Evolutionary conservation across 2,888 invertebrate species (phyloP), one percentile per base, ranked within the genome.

Genomic region (Sinohyriopsis cumingii): DNA sequence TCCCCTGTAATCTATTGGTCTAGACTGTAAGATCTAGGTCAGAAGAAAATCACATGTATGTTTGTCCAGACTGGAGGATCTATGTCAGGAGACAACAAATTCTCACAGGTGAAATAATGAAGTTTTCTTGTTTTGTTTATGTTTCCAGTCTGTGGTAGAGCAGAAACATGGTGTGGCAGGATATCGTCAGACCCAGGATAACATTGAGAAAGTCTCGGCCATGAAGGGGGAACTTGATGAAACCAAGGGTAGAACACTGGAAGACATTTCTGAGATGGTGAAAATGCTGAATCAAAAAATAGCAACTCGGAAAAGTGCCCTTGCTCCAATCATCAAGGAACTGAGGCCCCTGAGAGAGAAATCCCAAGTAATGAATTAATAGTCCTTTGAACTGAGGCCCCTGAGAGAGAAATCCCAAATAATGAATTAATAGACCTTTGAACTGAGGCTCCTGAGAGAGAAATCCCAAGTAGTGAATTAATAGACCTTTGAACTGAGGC

Each of bases 301-400:
- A 69, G 92, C 93, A 5, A 92, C 93, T 66, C 93, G 93, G 88
- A 93, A 94, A 73, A 92, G 93, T 56, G 92, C 93, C 81, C 86
- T 93, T 61, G 91, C 92, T 1, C 93, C 93, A 3, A 87, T 92
- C 55, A 91, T 92, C 53, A 91, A 92, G 84, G 92, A 92, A 77
- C 91, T 95, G 66, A 93, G 94, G 83, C 93, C 93, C 3, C 89
- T 94, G 67, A 92, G 94, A 78, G 93, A 94, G 77, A 92, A 93
- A 82, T 92, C 92, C 64, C 89, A 90, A 86, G 91, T 90, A 77
- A 67, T 69, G 63, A 25, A 56, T 24, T 19, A 57, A 5, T 45
- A 45, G 45, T 12, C 45, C 45, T 12, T 45, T 45, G 45, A 45
- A 45, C 45, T 45, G 24, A 33, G 9, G 20, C 18, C 15, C 15